Evolutionary conservation across 1,140 invertebrate species (phyloP).

Genomic region (Aphidius ervi): DNA sequence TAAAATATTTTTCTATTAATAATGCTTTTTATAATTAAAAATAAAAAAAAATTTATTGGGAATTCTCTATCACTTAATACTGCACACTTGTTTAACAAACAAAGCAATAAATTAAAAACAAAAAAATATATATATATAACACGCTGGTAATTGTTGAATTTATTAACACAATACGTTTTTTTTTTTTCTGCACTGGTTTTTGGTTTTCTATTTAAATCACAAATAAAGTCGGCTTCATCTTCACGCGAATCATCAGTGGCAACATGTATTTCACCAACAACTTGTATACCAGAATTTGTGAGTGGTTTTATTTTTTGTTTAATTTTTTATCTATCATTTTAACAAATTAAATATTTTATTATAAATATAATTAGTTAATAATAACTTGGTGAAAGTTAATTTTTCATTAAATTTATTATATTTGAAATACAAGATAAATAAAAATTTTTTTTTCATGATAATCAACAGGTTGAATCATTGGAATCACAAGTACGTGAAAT

Average conservation of each 20-base stretch:
- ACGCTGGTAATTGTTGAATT: conserved; percentile 34
- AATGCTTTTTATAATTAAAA: not conserved
- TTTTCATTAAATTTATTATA: no score
- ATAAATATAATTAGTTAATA: no score
- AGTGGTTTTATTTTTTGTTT: conserved; percentile 34
- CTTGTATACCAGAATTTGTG: conserved; percentile 40
- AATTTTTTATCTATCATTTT: conserved; percentile 4
- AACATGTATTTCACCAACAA: conserved; percentile 33
- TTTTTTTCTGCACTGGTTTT: conserved; percentile 38
- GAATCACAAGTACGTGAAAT: conserved; percentile 67
- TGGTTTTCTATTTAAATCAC: conserved; percentile 49
- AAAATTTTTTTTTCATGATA: not conserved
- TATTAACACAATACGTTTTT: conserved; percentile 38
- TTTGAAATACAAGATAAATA: no score
- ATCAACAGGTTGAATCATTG: conserved; percentile 61
- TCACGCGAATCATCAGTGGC: conserved; percentile 38
- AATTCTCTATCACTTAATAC: conserved; percentile 3
- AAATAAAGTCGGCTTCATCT: conserved; percentile 33
- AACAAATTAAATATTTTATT: not conserved
- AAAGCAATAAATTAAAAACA: no score
- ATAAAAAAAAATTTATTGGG: not conserved
- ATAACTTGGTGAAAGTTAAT: no score
- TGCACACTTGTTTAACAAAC: not conserved
- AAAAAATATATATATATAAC: conserved; percentile 28
- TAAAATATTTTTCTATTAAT: conserved; percentile 21